A percentile compares a stretch with the other conserved stretches of the same genome.
These are phyloP conservation scores for Plectrocnemia conspersa DNA, from an alignment of 1,140 invertebrate genomes.

Conservation along the genomic window DNA sequence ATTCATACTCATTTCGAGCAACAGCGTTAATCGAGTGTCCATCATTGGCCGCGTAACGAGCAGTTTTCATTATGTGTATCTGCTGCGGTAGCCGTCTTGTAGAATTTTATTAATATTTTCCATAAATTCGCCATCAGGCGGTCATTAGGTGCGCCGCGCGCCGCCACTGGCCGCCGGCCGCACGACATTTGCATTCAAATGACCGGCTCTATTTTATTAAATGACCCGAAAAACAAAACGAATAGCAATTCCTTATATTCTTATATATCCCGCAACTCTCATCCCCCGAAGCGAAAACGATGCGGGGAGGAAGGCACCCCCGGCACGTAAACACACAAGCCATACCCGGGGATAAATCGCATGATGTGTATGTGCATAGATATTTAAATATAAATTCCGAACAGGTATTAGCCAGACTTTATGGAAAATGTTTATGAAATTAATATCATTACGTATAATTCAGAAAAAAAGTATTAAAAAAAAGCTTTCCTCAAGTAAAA, in stretches of 20 bases:
- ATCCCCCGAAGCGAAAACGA: not conserved
- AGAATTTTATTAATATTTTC: slow-evolving; percentile 25
- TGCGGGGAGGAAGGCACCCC: not conserved
- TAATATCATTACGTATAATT: slow-evolving; percentile 4
- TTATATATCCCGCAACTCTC: slow-evolving; percentile 2
- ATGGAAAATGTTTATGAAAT: too few relatives aligned
- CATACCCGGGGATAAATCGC: too few relatives aligned
- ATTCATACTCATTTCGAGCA: too few relatives aligned
- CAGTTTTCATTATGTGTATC: slow-evolving; percentile 2
- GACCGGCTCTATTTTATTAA: slow-evolving; percentile 28
- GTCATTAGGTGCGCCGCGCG: slow-evolving; percentile 22
- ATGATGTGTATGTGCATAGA: too few relatives aligned
- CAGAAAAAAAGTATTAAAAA: not conserved
- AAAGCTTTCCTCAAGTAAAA: too few relatives aligned
- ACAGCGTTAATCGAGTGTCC: too few relatives aligned
- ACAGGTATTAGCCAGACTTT: too few relatives aligned
- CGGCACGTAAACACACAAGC: too few relatives aligned
- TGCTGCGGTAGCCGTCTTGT: slow-evolving; percentile 10
- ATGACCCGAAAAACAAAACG: slow-evolving; percentile 30
- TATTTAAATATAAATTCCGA: too few relatives aligned
- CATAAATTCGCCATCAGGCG: slow-evolving; percentile 25
- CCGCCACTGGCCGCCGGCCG: slow-evolving; percentile 19
- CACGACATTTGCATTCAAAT: slow-evolving; percentile 28
- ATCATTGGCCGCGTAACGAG: slow-evolving; percentile 9
- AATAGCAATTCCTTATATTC: slow-evolving; percentile 29